These are phyloP conservation scores for Cuculus canorus DNA, from an alignment of 2,797 vertebrate species.

Conservation along the genomic window DNA sequence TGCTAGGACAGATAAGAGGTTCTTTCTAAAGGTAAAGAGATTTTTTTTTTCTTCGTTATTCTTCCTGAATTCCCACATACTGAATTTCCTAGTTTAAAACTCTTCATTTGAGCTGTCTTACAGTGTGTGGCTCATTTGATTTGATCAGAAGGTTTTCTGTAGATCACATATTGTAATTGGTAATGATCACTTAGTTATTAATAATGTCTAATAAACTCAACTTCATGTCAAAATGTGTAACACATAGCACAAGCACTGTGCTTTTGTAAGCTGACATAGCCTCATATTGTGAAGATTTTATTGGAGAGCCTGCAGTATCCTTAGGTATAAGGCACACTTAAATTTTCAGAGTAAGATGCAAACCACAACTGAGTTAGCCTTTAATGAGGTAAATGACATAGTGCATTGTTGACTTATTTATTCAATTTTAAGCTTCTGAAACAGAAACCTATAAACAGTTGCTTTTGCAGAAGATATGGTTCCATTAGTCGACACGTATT, in stretches of 20 bases:
- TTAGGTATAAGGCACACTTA: background rate
- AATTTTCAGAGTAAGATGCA: background rate
- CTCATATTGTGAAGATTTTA: background rate
- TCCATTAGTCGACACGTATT: background rate
- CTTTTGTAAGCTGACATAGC: background rate
- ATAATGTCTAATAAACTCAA: background rate
- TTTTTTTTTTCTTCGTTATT: background rate
- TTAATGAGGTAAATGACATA: background rate
- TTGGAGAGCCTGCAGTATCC: background rate
- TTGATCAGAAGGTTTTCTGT: background rate
- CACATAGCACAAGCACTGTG: background rate
- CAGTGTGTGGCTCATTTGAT: background rate
- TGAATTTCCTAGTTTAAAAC: background rate
- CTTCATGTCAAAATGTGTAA: background rate
- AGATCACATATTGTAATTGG: background rate
- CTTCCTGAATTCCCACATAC: background rate
- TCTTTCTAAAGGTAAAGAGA: conserved; percentile 92
- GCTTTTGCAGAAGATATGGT: background rate
- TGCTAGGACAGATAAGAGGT: conserved; percentile 93
- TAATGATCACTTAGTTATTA: background rate
- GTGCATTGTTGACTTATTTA: background rate
- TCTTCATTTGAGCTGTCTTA: background rate
- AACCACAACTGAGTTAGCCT: background rate
- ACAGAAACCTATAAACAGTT: background rate
- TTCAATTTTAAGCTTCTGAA: background rate